Evolutionary conservation across 1,140 invertebrate genomes (phyloP).

Genomic region (Ganaspis sp.): DNA sequence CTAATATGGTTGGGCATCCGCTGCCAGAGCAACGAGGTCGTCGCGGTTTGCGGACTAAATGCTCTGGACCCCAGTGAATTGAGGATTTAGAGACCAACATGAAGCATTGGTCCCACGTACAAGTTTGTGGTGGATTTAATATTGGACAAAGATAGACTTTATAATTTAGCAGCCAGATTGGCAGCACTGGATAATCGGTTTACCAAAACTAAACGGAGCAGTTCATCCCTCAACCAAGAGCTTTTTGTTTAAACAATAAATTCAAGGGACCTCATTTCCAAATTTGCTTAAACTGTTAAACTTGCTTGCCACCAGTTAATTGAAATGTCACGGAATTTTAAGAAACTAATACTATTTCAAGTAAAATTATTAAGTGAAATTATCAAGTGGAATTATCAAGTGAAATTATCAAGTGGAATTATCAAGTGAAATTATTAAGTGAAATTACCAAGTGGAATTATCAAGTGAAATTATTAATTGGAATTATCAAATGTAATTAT

Average conservation of each 20-base stretch:
- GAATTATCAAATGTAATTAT: too few relatives aligned
- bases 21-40: slow-evolving; percentile 35
- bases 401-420: too few relatives aligned
- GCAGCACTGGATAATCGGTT: slow-evolving; percentile 15
- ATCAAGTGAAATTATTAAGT: too few relatives aligned
- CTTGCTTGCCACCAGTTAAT: too few relatives aligned
- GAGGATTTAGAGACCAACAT: slow-evolving; percentile 30
- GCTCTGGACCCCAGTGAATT: slow-evolving; percentile 28
- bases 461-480: too few relatives aligned
- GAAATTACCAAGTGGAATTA: too few relatives aligned
- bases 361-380: too few relatives aligned
- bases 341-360: too few relatives aligned
- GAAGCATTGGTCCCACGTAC: slow-evolving; percentile 23
- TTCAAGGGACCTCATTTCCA: not conserved
- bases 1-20: slow-evolving; percentile 29
- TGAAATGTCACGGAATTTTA: too few relatives aligned
- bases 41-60: slow-evolving; percentile 40
- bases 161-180: slow-evolving; percentile 17
- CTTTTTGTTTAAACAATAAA: not conserved
- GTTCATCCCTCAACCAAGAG: not conserved
- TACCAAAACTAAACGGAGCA: slow-evolving; percentile 14
- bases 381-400: too few relatives aligned
- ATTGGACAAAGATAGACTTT: slow-evolving; percentile 29
- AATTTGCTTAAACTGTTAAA: too few relatives aligned
- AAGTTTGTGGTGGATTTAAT: slow-evolving; percentile 21